Conservation (phyloP, 1,140 invertebrate species). For the Sinella curviseta region DNA sequence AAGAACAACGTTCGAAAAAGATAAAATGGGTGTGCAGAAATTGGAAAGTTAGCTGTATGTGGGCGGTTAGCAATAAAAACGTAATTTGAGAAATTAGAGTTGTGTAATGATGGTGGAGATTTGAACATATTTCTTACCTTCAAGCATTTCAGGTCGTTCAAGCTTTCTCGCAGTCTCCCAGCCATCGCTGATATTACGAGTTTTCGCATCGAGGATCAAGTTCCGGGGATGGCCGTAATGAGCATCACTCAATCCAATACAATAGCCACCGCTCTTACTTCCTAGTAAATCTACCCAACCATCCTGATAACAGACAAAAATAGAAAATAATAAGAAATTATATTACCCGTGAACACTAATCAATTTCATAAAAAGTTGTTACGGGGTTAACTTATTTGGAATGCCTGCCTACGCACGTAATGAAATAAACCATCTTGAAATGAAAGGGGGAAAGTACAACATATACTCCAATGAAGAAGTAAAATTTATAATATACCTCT, state of each 20-base stretch:
- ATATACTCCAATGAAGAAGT: too few species aligned
- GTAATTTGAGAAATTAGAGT: neutral
- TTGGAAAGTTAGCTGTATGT: too few species aligned
- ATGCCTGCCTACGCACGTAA: neutral
- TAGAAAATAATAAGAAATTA: neutral
- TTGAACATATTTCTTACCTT: constrained; percentile 48
- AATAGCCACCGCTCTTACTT: constrained; percentile 61
- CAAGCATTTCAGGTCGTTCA: constrained; percentile 64
- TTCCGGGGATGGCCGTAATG: constrained; percentile 68
- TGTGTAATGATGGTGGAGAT: neutral
- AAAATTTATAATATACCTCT: too few species aligned
- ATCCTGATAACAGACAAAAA: constrained; percentile 26
- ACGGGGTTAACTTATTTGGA: neutral
- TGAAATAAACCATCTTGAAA: too few species aligned
- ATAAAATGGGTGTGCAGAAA: too few species aligned
- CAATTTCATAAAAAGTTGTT: neutral
- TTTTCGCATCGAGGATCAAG: constrained; percentile 61
- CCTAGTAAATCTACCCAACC: constrained; percentile 61
- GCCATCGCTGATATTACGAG: constrained; percentile 64
- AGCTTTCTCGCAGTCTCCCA: constrained; percentile 68
- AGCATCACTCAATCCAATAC: constrained; percentile 63
- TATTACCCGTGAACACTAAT: neutral
- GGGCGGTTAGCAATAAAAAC: neutral
- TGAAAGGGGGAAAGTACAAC: too few species aligned
- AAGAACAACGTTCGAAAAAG: too few species aligned